Evolutionary conservation across 2,113 vertebrate species (phyloP).

Genomic region (Erythrolamprus reginae): DNA sequence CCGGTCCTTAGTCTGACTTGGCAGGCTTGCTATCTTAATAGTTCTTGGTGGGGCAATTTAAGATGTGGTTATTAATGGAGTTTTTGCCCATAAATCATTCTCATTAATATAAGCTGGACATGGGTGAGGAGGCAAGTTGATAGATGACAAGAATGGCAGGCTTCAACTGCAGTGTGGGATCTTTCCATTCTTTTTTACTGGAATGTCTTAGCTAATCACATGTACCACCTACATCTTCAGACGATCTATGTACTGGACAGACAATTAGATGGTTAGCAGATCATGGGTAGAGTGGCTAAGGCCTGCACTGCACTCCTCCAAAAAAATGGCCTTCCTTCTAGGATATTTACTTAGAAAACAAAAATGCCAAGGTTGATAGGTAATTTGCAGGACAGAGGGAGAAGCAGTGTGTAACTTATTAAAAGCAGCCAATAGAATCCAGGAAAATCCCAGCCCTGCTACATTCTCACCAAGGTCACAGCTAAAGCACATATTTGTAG

Average conservation of each 20-base stretch:
- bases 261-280: not conserved
- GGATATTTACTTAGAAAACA: not conserved
- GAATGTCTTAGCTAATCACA: not conserved
- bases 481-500: not conserved
- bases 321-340: not conserved
- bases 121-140: not conserved
- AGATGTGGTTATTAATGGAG: not conserved
- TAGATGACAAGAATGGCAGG: not conserved
- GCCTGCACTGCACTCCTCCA: not conserved
- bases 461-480: not conserved
- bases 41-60: not conserved
- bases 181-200: not conserved
- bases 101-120: not conserved
- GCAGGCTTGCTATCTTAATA: not conserved
- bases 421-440: not conserved
- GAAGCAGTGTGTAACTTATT: not conserved
- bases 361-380: not conserved
- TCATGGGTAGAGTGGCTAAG: not conserved
- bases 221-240: not conserved
- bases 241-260: not conserved
- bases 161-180: not conserved
- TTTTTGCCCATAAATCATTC: not conserved
- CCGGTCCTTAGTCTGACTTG: not conserved
- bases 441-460: not conserved
- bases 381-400: not conserved